Evolutionary conservation across 1,140 invertebrate species (phyloP), one percentile per base, ranked within the genome.

Genomic region (Meloidogyne exigua): DNA sequence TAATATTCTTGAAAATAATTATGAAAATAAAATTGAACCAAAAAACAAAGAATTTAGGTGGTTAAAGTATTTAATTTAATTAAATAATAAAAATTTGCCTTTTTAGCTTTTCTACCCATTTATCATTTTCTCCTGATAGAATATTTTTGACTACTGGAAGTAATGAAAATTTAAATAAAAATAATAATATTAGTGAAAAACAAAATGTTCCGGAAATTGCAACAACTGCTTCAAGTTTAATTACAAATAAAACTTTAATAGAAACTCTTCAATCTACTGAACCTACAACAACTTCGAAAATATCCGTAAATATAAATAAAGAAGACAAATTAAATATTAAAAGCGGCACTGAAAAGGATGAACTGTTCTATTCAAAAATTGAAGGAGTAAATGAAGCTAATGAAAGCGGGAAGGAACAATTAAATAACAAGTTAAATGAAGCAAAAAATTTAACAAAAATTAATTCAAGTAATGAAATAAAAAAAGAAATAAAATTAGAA

Each of bases 21-120:
- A 18, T 15, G 44, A 49, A 49, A 18, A 15, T 49, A 15, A 49
- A 32, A 32, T 32, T 32, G 28, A 39, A 39, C 36, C 36, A 57
- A 57, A 57, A 18, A 42, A 10, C 12, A 49, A 18, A 9, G 49
- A 57, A 57, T 57, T 57, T 57, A 57, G 49, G 49, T 57, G 7
- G 0, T 49, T 18, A n/a, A n/a, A n/a, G n/a, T n/a, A 18, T n/a
- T 57, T 57, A 57, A n/a, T n/a, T 57, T 0, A n/a, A 9, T 57
- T 57, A 9, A n/a, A 1, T n/a, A 5, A 1, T n/a, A 18, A 18
- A 18, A 5, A 57, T n/a, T 57, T 57, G 7, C 21, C 21, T 57
- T 32, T 79, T 75, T 28, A 79, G 77, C n/a, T 79, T 79, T 65
- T 74, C 79, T 42, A 80, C 78, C 23, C 72, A 80, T 32, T 12